Base-by-base conservation (phyloP, 2,113 vertebrate species). In the Anas platyrhynchos region DNA sequence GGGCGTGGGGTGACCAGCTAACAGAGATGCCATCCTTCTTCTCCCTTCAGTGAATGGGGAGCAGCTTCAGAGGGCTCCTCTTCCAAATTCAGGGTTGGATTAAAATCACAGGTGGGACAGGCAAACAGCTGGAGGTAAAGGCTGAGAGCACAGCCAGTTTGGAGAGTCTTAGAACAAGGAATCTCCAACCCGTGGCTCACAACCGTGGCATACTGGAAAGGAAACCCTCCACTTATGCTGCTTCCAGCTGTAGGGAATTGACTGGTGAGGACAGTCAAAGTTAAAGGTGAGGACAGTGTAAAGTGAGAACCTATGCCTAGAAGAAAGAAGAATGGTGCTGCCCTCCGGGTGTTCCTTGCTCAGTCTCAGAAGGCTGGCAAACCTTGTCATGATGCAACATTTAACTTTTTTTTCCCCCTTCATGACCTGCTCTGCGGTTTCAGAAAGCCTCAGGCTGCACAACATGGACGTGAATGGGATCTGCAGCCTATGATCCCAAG, bases 21-120 rank as follows among this genome's bases (percentile, higher is more conserved):
- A 95, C 88, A 95, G 95, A 96, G 94, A 96, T 95, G 92, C 88
- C 89, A 73, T 91, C 96, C 80, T 96, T 66, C 71, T 75, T 73
- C 66, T 91, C 41, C 48, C 50, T 78, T 89, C 66, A 85, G 56
- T 75, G 44, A 69, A 88, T 20, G 50, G 59, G 82, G 76, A 72
- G 43, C 22, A 56, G 18, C 48, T 72, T 80, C 14, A 4, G 27
- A 50, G 44, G 16, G 5, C 7, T 75, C 44, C 66, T 88, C n/a
- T 74, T 84, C 65, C 78, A 91, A 84, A 82, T 69, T 82, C 62
- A 72, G 13, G 9, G 0, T 27, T 82, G 29, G 58, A 14, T n/a
- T 84, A 44, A 88, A 89, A 32, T 75, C 62, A 72, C 32, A 68
- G 29, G 25, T 74, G 13, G 56, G 5, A 8, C 29, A 73, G 7